These are phyloP conservation scores for Alauda arvensis DNA, from an alignment of 2,797 vertebrate genomes.

Conservation along the genomic window DNA sequence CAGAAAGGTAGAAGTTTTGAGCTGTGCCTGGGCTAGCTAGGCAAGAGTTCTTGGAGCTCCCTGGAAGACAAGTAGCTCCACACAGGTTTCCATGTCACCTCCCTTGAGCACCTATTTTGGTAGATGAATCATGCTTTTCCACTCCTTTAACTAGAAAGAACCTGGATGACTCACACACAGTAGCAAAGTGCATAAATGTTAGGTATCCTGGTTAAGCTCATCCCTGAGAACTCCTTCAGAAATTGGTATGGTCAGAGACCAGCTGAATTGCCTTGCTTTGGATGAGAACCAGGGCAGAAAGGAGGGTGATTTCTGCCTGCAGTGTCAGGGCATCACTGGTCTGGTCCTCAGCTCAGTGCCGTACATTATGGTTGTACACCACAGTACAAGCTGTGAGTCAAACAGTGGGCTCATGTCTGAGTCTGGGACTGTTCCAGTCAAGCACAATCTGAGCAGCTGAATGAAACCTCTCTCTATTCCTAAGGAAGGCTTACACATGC, in stretches of 20 bases:
- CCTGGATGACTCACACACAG: constrained; percentile 2
- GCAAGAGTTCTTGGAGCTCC: not conserved
- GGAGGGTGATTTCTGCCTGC: not conserved
- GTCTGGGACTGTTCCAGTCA: not conserved
- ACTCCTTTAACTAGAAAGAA: not conserved
- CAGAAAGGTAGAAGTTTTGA: not conserved
- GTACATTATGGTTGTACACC: not conserved
- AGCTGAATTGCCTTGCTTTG: not conserved
- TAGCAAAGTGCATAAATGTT: not conserved
- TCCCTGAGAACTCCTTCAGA: not conserved
- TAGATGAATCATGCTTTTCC: constrained; percentile 26
- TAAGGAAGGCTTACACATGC: not conserved
- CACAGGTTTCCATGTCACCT: not conserved
- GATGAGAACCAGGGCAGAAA: not conserved
- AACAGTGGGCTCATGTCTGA: not conserved
- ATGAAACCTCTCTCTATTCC: not conserved
- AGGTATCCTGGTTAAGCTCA: not conserved
- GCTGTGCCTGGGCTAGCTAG: not conserved
- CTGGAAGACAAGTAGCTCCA: not conserved
- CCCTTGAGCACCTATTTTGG: not conserved
- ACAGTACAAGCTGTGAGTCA: not conserved
- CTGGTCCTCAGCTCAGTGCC: not conserved
- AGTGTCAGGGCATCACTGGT: not conserved
- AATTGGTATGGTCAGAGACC: not conserved
- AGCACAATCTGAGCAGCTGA: not conserved